Evolutionary conservation across 2,888 invertebrate species (phyloP).

Genomic region (Thymelicus acteon): DNA sequence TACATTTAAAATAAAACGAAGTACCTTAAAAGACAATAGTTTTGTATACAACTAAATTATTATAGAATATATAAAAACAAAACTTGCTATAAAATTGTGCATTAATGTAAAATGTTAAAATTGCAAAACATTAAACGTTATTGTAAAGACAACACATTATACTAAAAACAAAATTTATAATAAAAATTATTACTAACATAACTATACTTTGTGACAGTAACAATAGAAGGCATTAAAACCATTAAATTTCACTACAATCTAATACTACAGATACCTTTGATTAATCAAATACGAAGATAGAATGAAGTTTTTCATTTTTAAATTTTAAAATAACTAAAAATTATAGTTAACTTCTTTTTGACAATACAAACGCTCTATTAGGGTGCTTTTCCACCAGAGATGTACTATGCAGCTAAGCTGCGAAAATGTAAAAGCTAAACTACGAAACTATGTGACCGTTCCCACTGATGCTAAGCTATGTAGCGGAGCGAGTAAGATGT

Average conservation of each 20-base stretch:
- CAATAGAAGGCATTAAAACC: background rate
- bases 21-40: background rate
- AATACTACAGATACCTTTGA: background rate
- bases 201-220: conserved; percentile 10
- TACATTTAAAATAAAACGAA: background rate
- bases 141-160: background rate
- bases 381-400: too few relatives aligned
- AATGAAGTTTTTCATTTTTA: too few relatives aligned
- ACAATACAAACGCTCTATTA: too few relatives aligned
- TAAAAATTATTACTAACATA: conserved; percentile 2
- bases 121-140: background rate
- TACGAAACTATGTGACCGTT: too few relatives aligned
- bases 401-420: too few relatives aligned
- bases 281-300: too few relatives aligned
- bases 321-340: too few relatives aligned
- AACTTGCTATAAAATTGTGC: background rate
- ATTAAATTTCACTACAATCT: background rate
- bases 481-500: too few relatives aligned
- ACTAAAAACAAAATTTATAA: background rate
- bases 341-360: too few relatives aligned
- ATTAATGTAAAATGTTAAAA: conserved; percentile 7
- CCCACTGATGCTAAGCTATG: too few relatives aligned
- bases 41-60: background rate
- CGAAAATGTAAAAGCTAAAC: too few relatives aligned
- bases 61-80: conserved; percentile 4